Percentiles rank a stretch among this genome's conserved stretches.
phyloP scores from a whole-genome alignment of 2,888 invertebrate genomes.

The Nemapogon koenigi region DNA sequence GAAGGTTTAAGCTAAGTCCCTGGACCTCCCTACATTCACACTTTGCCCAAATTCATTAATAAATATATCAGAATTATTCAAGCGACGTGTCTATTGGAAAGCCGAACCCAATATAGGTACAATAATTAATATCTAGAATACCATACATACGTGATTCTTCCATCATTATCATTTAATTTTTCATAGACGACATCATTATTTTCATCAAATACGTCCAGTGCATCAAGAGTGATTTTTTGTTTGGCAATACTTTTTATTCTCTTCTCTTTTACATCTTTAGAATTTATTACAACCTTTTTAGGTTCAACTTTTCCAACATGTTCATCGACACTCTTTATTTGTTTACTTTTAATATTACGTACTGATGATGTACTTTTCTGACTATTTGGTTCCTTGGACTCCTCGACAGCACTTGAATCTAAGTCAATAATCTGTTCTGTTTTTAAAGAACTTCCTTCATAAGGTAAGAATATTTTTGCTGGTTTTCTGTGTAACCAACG shows the following conservation, averaged over 20 bases:
- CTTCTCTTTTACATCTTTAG: conserved; percentile 31
- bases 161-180: conserved; percentile 69
- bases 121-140: conserved; percentile 10
- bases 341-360: not conserved
- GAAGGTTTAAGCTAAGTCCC: too few relatives aligned
- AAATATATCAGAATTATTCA: too few relatives aligned
- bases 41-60: too few relatives aligned
- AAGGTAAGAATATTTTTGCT: conserved; percentile 54
- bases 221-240: conserved; percentile 34
- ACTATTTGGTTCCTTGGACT: conserved; percentile 18
- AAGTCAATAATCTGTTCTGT: conserved; percentile 47
- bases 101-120: conserved; percentile 7
- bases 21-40: too few relatives aligned
- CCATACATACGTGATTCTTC: conserved; percentile 50
- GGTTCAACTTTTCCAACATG: conserved; percentile 4
- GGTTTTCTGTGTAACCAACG: conserved; percentile 63
- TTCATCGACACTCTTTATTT: conserved; percentile 5
- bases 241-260: conserved; percentile 33
- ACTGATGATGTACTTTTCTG: conserved; percentile 3
- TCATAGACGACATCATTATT: conserved; percentile 64
- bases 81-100: too few relatives aligned
- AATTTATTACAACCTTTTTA: conserved; percentile 20
- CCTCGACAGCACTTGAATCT: conserved; percentile 24
- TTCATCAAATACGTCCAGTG: conserved; percentile 57
- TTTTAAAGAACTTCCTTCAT: conserved; percentile 36